Base-by-base conservation (phyloP, 2,888 invertebrate genomes). In the Phytoseiulus persimilis region DNA sequence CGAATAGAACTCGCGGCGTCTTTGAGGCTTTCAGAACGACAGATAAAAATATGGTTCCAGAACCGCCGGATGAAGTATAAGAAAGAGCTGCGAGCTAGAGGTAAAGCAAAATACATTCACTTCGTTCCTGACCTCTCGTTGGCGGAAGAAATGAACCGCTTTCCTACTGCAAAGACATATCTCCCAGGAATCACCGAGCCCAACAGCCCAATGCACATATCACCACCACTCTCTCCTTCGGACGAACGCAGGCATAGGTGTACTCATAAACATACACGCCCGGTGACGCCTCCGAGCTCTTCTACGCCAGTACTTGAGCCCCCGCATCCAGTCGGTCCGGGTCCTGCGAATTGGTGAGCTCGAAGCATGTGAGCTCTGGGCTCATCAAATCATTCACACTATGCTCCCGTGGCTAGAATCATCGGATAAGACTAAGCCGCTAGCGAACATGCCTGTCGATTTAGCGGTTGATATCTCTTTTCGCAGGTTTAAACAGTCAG, bases 21-120 rank as follows among this genome's bases (percentile, higher is more conserved):
- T 3, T 0, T 87, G 33, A 87, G 33, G 31, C 87, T 87, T 33
- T 87, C 87, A 28, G 87, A 87, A 31, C 87, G 87, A 11, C 87
- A 87, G 39, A 87, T 87, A 28, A 87, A 87, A 32, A 87, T 87
- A 31, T 87, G 87, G 87, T 87, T 87, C 33, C 87, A 87, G 87
- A 87, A 87, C 18, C 28, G 87, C 5, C 87, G 87, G 39, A 87
- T 87, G 87, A 87, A 87, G 23, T 32, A 87, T 18, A 87, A 87
- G 33, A 87, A 87, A 32, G 87, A 87, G 31, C 31, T 87, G 11
- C 87, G 87, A 39, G 87, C 87, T 11, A 87, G 33, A 87, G 87
- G 87, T 87, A 84, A 9, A 9, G 9, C 9, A 6, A 39, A 6
- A 39, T n/a, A n/a, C n/a, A n/a, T n/a, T n/a, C n/a, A n/a, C n/a